Evolutionary conservation across 2,888 invertebrate species (phyloP).

Genomic region (Neoascia interrupta): DNA sequence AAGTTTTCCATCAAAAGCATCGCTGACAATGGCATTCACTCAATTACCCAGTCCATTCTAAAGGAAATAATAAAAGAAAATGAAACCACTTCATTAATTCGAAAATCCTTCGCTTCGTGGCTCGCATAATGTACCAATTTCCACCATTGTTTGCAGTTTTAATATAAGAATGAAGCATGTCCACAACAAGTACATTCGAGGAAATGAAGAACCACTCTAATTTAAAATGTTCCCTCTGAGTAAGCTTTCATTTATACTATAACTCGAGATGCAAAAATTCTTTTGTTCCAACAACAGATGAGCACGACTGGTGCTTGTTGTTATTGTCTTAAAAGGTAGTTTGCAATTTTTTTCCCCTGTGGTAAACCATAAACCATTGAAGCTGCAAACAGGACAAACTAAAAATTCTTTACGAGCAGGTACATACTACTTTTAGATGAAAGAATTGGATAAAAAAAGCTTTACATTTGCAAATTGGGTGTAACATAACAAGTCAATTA

Average conservation of each 20-base stretch:
- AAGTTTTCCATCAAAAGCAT: too few species aligned
- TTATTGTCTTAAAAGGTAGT: too few species aligned
- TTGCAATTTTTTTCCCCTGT: too few species aligned
- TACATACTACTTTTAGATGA: not conserved
- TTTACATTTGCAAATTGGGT: not conserved
- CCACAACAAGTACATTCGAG: not conserved
- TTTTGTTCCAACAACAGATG: slow-evolving; percentile 1
- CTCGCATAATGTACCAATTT: not conserved
- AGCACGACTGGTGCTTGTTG: too few species aligned
- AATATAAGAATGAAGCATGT: not conserved
- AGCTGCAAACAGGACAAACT: not conserved
- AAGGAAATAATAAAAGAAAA: not conserved
- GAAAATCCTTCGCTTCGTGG: not conserved
- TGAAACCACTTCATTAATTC: not conserved
- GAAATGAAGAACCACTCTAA: not conserved
- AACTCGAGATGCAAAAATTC: not conserved
- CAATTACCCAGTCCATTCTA: not conserved
- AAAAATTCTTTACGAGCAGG: slow-evolving; percentile 1
- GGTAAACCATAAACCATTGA: too few species aligned
- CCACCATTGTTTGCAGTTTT: not conserved
- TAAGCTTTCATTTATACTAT: not conserved
- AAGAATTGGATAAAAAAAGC: too few species aligned
- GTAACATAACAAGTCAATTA: slow-evolving; percentile 12
- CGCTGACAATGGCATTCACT: not conserved
- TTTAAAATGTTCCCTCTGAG: not conserved